phyloP scores from a whole-genome alignment of 2,113 vertebrate genomes.

The Microcebus lehilahytsara region DNA sequence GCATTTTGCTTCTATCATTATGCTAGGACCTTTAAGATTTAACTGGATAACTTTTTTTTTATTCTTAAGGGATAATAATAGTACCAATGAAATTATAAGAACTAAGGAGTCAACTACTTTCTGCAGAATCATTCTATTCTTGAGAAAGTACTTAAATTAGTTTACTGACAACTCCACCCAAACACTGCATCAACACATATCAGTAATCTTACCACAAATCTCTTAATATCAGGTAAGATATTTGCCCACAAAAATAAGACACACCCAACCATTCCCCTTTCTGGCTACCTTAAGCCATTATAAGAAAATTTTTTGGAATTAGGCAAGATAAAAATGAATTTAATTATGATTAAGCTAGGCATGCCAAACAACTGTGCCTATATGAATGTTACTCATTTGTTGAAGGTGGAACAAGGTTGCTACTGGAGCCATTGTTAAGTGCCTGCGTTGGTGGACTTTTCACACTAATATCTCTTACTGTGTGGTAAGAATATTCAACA shows the following conservation, averaged over 20 bases:
- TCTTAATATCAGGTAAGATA: background rate
- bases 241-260: background rate
- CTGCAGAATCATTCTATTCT: background rate
- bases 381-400: background rate
- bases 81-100: background rate
- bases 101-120: background rate
- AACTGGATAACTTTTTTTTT: slow-evolving; percentile 5
- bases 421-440: background rate
- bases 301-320: background rate
- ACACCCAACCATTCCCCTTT: background rate
- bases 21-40: background rate
- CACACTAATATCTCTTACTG: background rate
- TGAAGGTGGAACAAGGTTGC: background rate
- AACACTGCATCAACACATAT: background rate
- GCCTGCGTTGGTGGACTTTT: background rate
- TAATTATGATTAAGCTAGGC: background rate
- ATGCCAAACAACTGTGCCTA: background rate
- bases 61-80: background rate
- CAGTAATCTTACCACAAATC: background rate
- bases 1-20: background rate
- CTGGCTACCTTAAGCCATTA: background rate
- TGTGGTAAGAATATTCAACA: background rate
- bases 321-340: background rate
- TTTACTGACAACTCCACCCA: background rate
- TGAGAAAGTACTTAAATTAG: background rate